Evolutionary conservation across 2,797 vertebrate species (phyloP).

Genomic region (Lemur catta): DNA sequence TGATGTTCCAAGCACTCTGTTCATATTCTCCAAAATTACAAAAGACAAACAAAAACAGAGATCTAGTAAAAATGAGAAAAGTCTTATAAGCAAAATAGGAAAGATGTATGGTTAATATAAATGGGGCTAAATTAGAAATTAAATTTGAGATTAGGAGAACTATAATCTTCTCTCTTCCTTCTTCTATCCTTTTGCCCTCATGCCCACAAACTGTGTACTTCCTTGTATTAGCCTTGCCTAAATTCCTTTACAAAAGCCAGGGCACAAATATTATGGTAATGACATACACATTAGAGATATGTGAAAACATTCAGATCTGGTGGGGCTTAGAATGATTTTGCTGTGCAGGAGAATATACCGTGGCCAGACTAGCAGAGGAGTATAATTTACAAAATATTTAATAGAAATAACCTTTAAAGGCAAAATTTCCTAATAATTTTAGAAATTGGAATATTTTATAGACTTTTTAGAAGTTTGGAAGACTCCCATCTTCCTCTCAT

Average conservation of each 20-base stretch:
- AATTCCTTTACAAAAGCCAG: background rate
- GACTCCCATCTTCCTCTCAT: background rate
- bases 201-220: background rate
- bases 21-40: background rate
- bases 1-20: background rate
- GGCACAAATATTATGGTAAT: background rate
- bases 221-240: background rate
- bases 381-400: background rate
- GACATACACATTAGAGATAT: background rate
- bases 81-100: background rate
- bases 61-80: background rate
- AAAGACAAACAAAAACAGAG: background rate
- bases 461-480: background rate
- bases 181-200: background rate
- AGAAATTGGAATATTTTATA: background rate
- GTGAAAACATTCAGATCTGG: background rate
- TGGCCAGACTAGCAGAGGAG: background rate
- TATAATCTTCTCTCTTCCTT: background rate
- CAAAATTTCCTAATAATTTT: background rate
- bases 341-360: background rate
- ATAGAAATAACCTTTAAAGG: slow-evolving; percentile 3
- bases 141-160: background rate
- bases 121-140: background rate
- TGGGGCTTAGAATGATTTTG: background rate
- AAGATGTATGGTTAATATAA: background rate